A percentile compares a stretch with the other conserved stretches of the same genome.
Conservation (phyloP, 2,113 vertebrate species). For the Indri indri region DNA sequence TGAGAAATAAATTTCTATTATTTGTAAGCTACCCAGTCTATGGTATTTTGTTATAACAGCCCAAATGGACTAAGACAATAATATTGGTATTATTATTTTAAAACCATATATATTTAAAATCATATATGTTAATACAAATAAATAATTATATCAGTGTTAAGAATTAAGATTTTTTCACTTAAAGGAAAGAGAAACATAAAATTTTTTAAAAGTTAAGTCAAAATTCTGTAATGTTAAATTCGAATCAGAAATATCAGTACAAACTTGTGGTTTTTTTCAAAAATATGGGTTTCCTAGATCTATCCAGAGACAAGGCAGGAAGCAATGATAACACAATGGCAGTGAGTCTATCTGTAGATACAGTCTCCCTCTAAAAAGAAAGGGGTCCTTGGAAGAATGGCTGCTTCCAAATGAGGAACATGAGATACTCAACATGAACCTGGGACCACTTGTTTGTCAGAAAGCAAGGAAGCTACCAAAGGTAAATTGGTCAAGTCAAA, state of each 20-base stretch:
- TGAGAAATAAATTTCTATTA: background rate
- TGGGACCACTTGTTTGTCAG: background rate
- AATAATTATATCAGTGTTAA: background rate
- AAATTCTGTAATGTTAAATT: background rate
- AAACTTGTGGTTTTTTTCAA: background rate
- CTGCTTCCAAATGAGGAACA: background rate
- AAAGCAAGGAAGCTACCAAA: background rate
- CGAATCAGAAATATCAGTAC: background rate
- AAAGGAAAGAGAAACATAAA: background rate
- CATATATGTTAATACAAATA: background rate
- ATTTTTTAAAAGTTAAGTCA: background rate
- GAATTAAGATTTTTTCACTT: conserved; percentile 1
- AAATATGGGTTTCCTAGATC: background rate
- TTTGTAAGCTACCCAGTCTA: background rate
- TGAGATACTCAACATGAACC: background rate
- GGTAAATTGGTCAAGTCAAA: background rate
- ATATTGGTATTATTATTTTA: background rate
- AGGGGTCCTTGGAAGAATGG: background rate
- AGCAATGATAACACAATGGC: background rate
- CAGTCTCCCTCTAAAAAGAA: background rate
- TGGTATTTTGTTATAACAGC: background rate
- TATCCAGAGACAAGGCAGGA: background rate
- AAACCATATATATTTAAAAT: conserved; percentile 14
- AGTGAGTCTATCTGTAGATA: background rate
- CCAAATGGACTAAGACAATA: background rate